Conservation (phyloP, 1,140 invertebrate genomes). For the Aradophagus sp. region DNA sequence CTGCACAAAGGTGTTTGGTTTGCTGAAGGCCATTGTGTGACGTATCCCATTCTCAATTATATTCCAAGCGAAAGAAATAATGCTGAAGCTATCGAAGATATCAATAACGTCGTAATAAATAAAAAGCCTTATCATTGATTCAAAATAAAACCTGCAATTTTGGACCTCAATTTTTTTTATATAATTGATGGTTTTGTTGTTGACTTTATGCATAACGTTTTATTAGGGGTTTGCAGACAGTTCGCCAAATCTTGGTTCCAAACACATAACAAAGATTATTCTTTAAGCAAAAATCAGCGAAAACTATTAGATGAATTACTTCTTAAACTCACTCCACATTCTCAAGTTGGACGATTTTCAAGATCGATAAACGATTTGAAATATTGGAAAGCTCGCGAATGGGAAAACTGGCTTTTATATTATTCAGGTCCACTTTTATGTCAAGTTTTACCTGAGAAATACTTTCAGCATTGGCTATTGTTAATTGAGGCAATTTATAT, state of each 20-base stretch:
- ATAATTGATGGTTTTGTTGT: constrained; percentile 5
- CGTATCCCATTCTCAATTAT: constrained; percentile 7
- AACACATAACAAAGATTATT: too few species aligned
- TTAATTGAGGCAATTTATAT: background rate
- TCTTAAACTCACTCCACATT: too few species aligned
- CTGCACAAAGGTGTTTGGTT: constrained; percentile 28
- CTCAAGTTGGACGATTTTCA: too few species aligned
- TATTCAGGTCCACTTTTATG: too few species aligned
- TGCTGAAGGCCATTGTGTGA: constrained; percentile 2
- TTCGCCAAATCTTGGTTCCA: constrained; percentile 6
- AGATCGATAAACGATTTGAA: too few species aligned
- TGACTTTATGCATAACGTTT: constrained; percentile 5
- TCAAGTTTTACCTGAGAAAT: background rate
- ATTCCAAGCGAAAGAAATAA: background rate
- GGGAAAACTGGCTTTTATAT: too few species aligned
- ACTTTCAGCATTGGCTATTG: background rate
- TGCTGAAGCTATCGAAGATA: constrained; percentile 4
- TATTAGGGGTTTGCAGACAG: constrained; percentile 7
- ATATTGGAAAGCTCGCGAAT: too few species aligned
- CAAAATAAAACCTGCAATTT: constrained; percentile 1
- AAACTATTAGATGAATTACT: too few species aligned
- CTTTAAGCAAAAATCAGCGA: too few species aligned
- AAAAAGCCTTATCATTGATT: constrained; percentile 4
- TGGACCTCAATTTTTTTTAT: constrained; percentile 14
- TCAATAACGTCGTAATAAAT: constrained; percentile 1